Conservation (phyloP, 2,113 vertebrate species). For the Chionodraco myersi region DNA sequence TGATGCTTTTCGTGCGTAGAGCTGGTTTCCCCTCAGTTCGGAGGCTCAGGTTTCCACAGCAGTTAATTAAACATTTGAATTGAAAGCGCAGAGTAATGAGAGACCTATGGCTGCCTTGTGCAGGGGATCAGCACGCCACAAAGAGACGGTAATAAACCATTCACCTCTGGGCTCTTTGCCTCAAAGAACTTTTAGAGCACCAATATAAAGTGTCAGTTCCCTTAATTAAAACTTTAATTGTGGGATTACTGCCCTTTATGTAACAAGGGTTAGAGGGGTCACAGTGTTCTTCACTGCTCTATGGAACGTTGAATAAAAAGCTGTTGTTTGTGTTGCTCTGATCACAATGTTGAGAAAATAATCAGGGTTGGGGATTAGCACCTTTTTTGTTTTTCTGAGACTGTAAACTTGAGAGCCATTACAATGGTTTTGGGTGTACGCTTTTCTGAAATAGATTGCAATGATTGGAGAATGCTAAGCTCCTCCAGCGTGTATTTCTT, state of each 20-base stretch:
- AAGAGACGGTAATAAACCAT: constrained; percentile 80
- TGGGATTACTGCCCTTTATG: constrained; percentile 79
- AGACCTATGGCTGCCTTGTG: constrained; percentile 81
- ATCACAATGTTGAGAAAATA: constrained; percentile 57
- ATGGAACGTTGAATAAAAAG: constrained; percentile 63
- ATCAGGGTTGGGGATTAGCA: constrained; percentile 53
- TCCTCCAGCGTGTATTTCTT: constrained; percentile 45
- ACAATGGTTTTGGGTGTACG: constrained; percentile 30
- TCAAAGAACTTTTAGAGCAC: constrained; percentile 77
- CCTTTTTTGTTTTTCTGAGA: constrained; percentile 67
- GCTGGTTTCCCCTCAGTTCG: constrained; percentile 55
- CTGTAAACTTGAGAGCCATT: constrained; percentile 70
- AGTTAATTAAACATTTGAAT: constrained; percentile 86
- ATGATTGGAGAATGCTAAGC: constrained; percentile 53
- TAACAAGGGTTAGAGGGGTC: constrained; percentile 72
- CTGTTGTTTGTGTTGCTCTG: constrained; percentile 69
- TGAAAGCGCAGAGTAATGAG: constrained; percentile 81
- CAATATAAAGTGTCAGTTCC: constrained; percentile 83
- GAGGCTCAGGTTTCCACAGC: constrained; percentile 74
- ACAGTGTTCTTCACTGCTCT: constrained; percentile 51
- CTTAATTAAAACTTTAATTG: constrained; percentile 87
- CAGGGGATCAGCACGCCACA: constrained; percentile 77
- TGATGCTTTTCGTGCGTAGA: constrained; percentile 46
- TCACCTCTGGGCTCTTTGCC: constrained; percentile 77
- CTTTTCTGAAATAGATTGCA: constrained; percentile 34